These are phyloP conservation scores for Whitmania pigra DNA, from an alignment of 1,140 invertebrate species.

Conservation along the genomic window DNA sequence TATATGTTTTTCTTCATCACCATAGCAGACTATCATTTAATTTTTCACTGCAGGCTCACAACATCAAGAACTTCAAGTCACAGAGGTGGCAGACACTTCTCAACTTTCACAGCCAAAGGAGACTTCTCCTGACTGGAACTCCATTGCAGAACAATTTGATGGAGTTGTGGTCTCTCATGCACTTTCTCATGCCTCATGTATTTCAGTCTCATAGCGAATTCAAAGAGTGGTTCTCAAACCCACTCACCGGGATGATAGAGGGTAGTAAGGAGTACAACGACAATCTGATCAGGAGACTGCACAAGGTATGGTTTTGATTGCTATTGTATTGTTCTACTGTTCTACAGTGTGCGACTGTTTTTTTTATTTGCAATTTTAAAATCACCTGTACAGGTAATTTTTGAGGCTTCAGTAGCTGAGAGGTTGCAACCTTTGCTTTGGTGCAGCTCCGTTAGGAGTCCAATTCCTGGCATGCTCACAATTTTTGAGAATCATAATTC, in stretches of 20 bases:
- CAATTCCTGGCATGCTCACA: no score
- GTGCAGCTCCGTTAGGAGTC: no score
- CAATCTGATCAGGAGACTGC: slow-evolving; percentile 78
- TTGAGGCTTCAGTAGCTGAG: no score
- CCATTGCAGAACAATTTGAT: slow-evolving; percentile 97
- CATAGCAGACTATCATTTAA: slow-evolving; percentile 3
- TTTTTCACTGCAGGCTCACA: slow-evolving; percentile 60
- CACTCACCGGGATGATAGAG: slow-evolving; percentile 94
- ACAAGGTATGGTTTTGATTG: slow-evolving; percentile 58
- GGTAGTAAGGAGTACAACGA: slow-evolving; percentile 90
- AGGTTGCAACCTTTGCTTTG: no score
- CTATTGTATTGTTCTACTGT: no score
- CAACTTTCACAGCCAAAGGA: slow-evolving; percentile 88
- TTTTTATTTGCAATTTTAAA: no score
- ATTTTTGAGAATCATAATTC: no score
- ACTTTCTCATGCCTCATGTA: slow-evolving; percentile 98
- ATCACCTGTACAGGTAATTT: no score
- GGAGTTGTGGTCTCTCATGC: slow-evolving; percentile 99
- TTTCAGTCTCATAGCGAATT: slow-evolving; percentile 93
- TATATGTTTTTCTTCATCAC: no score
- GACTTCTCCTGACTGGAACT: slow-evolving; percentile 88
- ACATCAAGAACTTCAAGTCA: slow-evolving; percentile 99
- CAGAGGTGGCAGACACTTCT: slow-evolving; percentile 94
- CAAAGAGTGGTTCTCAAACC: slow-evolving; percentile 98
- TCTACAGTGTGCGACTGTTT: no score